Conservation (phyloP, 2,888 invertebrate genomes). For the Chydorus sphaericus region DNA sequence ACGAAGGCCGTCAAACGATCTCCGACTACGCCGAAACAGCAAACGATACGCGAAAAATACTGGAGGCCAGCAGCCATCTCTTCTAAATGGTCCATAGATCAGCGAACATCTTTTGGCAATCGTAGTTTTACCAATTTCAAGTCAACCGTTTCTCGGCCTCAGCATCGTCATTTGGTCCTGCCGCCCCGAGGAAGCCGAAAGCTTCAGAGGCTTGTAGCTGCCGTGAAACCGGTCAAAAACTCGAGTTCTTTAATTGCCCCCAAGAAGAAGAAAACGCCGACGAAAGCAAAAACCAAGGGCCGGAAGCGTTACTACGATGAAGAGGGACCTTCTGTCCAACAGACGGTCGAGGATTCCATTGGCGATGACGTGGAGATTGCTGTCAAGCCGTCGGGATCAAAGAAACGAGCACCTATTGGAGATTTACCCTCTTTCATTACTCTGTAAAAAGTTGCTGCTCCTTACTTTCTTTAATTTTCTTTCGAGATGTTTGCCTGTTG, state of each 20-base stretch:
- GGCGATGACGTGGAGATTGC: background rate
- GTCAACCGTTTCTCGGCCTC: background rate
- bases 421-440: background rate
- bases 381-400: background rate
- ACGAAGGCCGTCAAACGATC: background rate
- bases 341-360: background rate
- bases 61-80: too few relatives aligned
- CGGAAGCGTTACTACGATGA: background rate
- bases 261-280: background rate
- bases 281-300: background rate
- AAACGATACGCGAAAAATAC: background rate
- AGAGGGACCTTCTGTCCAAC: background rate
- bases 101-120: background rate
- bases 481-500: too few relatives aligned
- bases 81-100: background rate
- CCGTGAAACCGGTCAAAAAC: background rate
- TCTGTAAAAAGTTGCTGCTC: background rate
- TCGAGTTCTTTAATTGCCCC: too few relatives aligned
- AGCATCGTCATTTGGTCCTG: background rate
- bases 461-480: too few relatives aligned
- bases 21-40: background rate
- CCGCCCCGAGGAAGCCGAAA: too few relatives aligned
- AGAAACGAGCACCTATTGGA: background rate
- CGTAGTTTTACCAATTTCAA: constrained; percentile 2
- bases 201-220: background rate